These are phyloP conservation scores for Agapornis roseicollis DNA, from an alignment of 2,113 vertebrate species.

Conservation along the genomic window DNA sequence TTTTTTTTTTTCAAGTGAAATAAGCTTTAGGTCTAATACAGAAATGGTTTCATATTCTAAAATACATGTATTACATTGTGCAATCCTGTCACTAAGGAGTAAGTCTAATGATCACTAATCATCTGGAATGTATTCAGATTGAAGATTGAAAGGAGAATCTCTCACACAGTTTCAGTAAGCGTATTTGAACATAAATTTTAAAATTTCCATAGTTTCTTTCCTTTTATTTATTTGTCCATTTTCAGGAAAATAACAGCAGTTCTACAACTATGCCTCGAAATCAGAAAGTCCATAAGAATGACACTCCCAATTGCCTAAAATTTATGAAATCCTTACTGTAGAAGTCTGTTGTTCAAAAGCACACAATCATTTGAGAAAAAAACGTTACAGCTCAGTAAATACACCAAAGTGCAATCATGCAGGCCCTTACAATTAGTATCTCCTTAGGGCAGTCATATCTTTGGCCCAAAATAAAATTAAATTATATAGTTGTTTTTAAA, in stretches of 20 bases:
- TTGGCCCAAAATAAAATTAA: not conserved
- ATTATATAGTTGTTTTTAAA: not conserved
- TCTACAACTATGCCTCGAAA: not conserved
- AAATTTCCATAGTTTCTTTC: not conserved
- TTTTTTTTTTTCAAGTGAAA: not conserved
- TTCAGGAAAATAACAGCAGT: not conserved
- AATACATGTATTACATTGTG: not conserved
- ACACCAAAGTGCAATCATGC: not conserved
- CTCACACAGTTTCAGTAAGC: not conserved
- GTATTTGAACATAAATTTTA: not conserved
- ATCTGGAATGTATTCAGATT: not conserved
- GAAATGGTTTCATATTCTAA: not conserved
- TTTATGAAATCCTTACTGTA: not conserved
- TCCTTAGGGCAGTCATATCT: not conserved
- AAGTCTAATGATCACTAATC: not conserved
- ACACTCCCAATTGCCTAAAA: not conserved
- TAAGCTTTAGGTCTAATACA: rapidly evolving
- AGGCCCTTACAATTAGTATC: not conserved
- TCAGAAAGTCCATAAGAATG: not conserved
- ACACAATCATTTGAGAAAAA: not conserved
- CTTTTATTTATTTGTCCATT: not conserved
- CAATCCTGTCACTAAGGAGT: not conserved
- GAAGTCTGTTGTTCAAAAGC: not conserved
- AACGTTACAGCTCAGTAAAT: not conserved
- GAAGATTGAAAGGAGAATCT: not conserved